Conservation (phyloP, 2,888 invertebrate genomes). For the Fabriciana adippe region DNA sequence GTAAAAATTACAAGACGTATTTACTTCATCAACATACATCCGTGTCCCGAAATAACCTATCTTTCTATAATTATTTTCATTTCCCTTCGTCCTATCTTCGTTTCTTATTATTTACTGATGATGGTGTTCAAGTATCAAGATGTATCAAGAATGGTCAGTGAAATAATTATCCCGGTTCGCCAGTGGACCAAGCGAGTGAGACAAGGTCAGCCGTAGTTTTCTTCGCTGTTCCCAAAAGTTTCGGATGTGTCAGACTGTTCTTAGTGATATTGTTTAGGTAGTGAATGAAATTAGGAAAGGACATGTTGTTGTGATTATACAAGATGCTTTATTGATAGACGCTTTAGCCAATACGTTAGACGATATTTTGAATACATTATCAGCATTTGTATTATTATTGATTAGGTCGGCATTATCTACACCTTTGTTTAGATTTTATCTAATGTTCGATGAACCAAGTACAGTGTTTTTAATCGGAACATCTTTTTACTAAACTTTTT, state of each 20-base stretch:
- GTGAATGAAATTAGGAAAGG: constrained; percentile 69
- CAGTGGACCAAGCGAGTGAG: constrained; percentile 67
- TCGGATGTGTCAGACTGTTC: constrained; percentile 79
- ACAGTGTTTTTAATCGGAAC: constrained; percentile 61
- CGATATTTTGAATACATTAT: constrained; percentile 74
- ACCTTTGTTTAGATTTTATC: constrained; percentile 63
- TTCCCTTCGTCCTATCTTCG: background rate
- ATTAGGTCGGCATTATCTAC: constrained; percentile 47
- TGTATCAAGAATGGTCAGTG: constrained; percentile 45
- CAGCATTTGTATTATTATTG: constrained; percentile 57
- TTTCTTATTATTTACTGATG: constrained; percentile 28
- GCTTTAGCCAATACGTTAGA: constrained; percentile 77
- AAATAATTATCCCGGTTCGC: constrained; percentile 66
- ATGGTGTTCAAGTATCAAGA: constrained; percentile 46
- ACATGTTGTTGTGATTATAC: constrained; percentile 79
- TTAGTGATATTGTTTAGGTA: constrained; percentile 78
- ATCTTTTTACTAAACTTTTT: constrained; percentile 58
- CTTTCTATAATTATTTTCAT: constrained; percentile 11
- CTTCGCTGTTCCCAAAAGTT: constrained; percentile 78
- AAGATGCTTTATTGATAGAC: constrained; percentile 79
- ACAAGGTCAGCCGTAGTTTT: constrained; percentile 77
- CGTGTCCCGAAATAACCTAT: constrained; percentile 6
- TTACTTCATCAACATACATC: constrained; percentile 12
- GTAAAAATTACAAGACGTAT: background rate
- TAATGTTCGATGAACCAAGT: constrained; percentile 60